phyloP scores from a whole-genome alignment of 2,888 invertebrate species.

The Megamerina dolium region DNA sequence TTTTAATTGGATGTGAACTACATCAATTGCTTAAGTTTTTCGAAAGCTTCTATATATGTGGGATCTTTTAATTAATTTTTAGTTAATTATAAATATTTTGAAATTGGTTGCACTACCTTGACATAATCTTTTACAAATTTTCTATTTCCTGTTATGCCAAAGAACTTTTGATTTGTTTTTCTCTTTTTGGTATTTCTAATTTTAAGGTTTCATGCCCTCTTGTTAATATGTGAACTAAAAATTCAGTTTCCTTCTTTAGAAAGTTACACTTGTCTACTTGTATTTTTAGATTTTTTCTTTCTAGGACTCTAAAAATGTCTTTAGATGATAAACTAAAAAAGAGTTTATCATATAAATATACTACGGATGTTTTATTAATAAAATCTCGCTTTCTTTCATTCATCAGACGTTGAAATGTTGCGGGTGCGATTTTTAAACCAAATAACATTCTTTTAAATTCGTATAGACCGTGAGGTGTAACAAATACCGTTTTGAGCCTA shows the following conservation, averaged over 20 bases:
- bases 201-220: no score
- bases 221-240: constrained; percentile 12
- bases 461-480: constrained; percentile 15
- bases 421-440: constrained; percentile 8
- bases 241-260: no score
- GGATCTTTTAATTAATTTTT: constrained; percentile 7
- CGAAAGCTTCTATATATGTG: constrained; percentile 4
- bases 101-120: constrained; percentile 5
- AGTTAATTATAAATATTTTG: constrained; percentile 1
- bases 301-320: constrained; percentile 10
- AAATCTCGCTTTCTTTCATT: constrained; percentile 1
- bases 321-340: constrained; percentile 2
- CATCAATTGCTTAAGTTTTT: constrained; percentile 1
- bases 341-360: not conserved
- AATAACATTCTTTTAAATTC: constrained; percentile 17
- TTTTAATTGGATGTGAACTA: not conserved
- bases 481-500: constrained; percentile 18
- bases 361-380: constrained; percentile 1
- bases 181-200: constrained; percentile 4
- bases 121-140: no score
- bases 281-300: constrained; percentile 11
- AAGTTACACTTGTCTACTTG: no score
- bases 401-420: constrained; percentile 11
- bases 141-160: constrained; percentile 5
- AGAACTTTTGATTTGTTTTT: constrained; percentile 13